A percentile compares a stretch with the other conserved stretches of the same genome.
phyloP scores from a whole-genome alignment of 92 coral and sea anemone genomes.

The Parazoanthus darwini region DNA sequence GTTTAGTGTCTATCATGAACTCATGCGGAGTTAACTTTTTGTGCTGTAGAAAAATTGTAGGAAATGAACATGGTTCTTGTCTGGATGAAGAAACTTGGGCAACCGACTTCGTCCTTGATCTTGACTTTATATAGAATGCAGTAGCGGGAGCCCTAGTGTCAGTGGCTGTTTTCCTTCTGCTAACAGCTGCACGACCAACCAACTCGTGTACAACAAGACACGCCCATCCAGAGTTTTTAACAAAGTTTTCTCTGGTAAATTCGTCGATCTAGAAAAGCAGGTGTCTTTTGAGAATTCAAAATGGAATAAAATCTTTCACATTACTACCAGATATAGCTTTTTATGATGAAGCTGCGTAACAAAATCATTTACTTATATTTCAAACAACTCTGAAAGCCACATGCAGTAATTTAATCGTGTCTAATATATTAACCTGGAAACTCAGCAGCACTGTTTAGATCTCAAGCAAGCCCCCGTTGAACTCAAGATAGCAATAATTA shows the following conservation, averaged over 20 bases:
- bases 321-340: too few relatives aligned
- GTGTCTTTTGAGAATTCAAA: too few relatives aligned
- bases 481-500: too few relatives aligned
- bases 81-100: not conserved
- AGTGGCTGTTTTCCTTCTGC: not conserved
- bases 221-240: constrained; percentile 22
- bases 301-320: too few relatives aligned
- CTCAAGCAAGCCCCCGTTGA: too few relatives aligned
- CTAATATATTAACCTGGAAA: too few relatives aligned
- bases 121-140: constrained; percentile 12
- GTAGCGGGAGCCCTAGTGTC: not conserved
- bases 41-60: not conserved
- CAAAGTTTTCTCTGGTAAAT: constrained; percentile 21
- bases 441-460: too few relatives aligned
- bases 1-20: not conserved
- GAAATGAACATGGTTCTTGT: constrained; percentile 8
- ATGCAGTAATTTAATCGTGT: too few relatives aligned
- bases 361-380: too few relatives aligned
- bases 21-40: not conserved
- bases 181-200: not conserved
- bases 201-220: not conserved
- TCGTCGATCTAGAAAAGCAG: constrained; percentile 20
- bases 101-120: not conserved
- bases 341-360: too few relatives aligned
- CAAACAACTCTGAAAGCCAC: too few relatives aligned